Base-by-base conservation (phyloP, 2,888 invertebrate genomes). In the Tyria jacobaeae region DNA sequence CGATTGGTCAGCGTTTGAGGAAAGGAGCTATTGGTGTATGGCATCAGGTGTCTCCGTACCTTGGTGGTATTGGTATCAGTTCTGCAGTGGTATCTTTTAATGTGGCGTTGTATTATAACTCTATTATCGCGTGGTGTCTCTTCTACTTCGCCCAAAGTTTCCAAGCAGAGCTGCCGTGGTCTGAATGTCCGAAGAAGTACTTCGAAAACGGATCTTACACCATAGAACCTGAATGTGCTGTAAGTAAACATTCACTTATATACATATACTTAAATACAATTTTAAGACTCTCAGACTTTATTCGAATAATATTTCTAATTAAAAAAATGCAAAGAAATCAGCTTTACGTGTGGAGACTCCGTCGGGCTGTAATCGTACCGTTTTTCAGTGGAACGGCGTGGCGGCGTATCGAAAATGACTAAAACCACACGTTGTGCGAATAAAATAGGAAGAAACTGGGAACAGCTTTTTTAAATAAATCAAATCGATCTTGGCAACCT, bases 121-220 rank as follows among this genome's bases (percentile, higher is more conserved):
- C 99, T 65, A 99, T 99, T 79, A 99, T 99, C 76, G 99, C 99
- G 66, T 99, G 99, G 99, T 99, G 99, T 87, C 95, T 99, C 84
- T 98, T 98, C 90, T 99, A 99, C 92, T 97, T 99, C 85, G 96
- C 97, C 74, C 97, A 97, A 94, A 98, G 98, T 88, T 99, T 99
- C 89, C 98, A 98, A 85, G 96, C 97, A 0, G 96, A 98, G 81
- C 89, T 99, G 78, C 99, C 99, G 9, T 99, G 99, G 99, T 94
- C 98, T 0, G 96, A 97, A 66, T 99, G 99, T 87, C 98, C 98
- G 2, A 97, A 97, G 83, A 95, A 96, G 66, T 96, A 97, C 78
- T 97, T 97, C 83, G 92, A 93, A 62, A 97, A 97, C 84, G 97
- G 96, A 66, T 97, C 97, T 1, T 97, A 97, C 81, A 95, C 95